Base-by-base conservation (phyloP, 53 echinoderm and acorn worm genomes). In the Echinarachnius parma region DNA sequence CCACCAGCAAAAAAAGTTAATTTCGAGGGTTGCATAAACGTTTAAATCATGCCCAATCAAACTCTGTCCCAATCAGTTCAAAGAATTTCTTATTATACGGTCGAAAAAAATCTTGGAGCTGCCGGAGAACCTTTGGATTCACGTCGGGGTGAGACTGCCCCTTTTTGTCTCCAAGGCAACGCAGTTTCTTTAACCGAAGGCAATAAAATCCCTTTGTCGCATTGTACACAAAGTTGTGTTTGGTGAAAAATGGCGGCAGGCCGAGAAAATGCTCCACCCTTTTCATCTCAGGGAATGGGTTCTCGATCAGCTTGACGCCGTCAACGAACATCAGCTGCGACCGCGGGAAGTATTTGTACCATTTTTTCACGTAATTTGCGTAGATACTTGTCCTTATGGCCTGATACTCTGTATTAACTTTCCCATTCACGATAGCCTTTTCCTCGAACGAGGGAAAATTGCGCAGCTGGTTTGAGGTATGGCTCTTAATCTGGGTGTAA, bases 221-320 rank as follows among this genome's bases (percentile, higher is more conserved):
- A 28, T 94, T 94, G 64, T 71, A 84, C 30, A 84, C 83, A 59
- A 94, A 90, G 20, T 78, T 90, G 2, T 84, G 39, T 0, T 64
- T 42, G 13, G 82, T 61, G 22, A 94, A 84, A 60, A 77, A 81
- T 48, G 81, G 80, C 34, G 55, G n/a, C 10, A 94, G 61, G 25
- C 81, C 79, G 2, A 94, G 79, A 46, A 94, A 94, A 21, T 47
- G 57, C 55, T 94, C 95, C 2, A 94, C 95, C 11, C 52, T 34
- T 66, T 94, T 89, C 70, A 94, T 84, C 58, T 90, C 87, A 0
- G 95, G 82, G 16, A 84, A 71, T 1, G 95, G 95, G 61, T 94
- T 70, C 30, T 44, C 59, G 19, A 90, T 86, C 29, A 94, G 76
- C 47, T 84, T 84, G 20, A 84, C 90, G 4, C 95, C 95, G 46